Conservation (phyloP, 2,113 vertebrate species). For the Erythrocercus mccallii region DNA sequence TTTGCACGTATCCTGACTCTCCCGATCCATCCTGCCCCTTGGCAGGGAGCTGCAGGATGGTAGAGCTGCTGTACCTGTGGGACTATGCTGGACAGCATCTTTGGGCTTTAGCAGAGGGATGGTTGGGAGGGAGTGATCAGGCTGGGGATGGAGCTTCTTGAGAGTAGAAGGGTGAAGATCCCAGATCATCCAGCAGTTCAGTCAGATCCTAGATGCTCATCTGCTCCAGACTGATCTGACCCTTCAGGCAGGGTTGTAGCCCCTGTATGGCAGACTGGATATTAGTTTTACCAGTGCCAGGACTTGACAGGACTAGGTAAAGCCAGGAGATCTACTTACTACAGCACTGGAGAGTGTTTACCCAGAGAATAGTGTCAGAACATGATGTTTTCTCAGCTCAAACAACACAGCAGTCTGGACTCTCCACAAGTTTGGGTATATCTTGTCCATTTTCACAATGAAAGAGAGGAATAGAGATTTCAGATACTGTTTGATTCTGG, state of each 20-base stretch:
- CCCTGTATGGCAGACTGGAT: not conserved
- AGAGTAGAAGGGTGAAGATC: not conserved
- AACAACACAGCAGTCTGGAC: not conserved
- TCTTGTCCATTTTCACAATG: not conserved
- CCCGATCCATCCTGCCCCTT: not conserved
- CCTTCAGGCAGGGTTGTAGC: not conserved
- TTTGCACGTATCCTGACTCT: not conserved
- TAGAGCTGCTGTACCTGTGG: accelerated
- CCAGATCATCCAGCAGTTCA: not conserved
- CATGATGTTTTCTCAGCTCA: not conserved
- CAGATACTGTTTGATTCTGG: not conserved
- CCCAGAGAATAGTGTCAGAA: not conserved
- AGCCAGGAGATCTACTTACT: not conserved
- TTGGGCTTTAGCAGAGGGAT: not conserved
- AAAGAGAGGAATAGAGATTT: not conserved
- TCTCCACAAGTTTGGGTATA: not conserved
- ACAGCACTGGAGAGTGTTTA: not conserved
- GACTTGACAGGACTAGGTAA: not conserved
- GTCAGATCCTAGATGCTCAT: not conserved
- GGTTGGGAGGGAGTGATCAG: not conserved
- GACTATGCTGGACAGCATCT: not conserved
- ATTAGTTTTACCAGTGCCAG: not conserved
- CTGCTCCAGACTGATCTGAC: not conserved
- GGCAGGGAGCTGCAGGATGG: not conserved
- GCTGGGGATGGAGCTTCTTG: not conserved